A percentile compares a stretch with the other conserved stretches of the same genome.
Conservation (phyloP, 2,113 vertebrate genomes). For the Pedionomus torquatus region DNA sequence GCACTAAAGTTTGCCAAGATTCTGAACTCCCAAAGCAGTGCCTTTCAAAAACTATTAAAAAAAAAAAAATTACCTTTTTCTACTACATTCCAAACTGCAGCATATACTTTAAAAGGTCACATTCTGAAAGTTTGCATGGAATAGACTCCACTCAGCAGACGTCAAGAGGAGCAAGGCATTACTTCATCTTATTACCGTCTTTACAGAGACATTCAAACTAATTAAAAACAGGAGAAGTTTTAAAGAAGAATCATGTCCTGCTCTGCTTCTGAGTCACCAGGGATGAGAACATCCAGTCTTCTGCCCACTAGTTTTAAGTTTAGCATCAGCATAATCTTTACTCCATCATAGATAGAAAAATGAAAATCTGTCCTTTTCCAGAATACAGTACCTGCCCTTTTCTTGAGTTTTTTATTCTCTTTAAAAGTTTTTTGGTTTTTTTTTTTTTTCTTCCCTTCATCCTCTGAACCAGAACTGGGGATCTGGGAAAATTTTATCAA, state of each 20-base stretch:
- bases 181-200: neutral
- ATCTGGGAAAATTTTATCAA: neutral
- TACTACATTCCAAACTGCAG: neutral
- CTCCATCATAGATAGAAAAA: neutral
- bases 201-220: neutral
- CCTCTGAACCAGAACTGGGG: neutral
- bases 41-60: neutral
- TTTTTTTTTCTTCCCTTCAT: neutral
- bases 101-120: neutral
- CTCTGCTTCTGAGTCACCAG: slow-evolving; percentile 24
- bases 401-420: neutral
- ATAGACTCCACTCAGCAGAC: neutral
- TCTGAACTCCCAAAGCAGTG: neutral
- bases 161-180: neutral
- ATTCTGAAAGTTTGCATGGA: neutral
- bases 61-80: neutral
- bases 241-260: neutral
- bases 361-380: neutral
- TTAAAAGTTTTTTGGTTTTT: neutral
- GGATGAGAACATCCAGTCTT: neutral
- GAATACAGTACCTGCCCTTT: neutral
- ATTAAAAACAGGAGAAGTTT: neutral
- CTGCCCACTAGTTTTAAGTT: slow-evolving; percentile 13
- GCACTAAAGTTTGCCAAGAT: neutral
- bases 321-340: neutral